Base-by-base conservation (phyloP, 92 coral and sea anemone species). In the Porites lobata region DNA sequence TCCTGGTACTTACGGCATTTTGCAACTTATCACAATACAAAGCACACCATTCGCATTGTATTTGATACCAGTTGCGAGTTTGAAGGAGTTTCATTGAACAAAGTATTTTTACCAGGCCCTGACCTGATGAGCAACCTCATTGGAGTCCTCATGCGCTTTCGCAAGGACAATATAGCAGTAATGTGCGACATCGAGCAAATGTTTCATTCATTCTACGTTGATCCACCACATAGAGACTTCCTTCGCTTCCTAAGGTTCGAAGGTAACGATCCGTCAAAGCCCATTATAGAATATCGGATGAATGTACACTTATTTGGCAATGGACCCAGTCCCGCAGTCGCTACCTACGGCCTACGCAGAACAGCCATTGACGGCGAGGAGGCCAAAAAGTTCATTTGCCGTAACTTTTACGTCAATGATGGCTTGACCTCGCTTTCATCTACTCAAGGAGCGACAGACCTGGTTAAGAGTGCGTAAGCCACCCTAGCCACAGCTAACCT, bases 1-100 rank as follows among this genome's bases (percentile, higher is more conserved):
- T 77, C 67, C 50, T 24, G 26, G 26, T 24, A 24, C 26, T 24
- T 24, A 24, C 0, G 0, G 26, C 26, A 24, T 24, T 24, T 91
- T 65, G 92, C 82, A 12, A 87, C 85, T 58, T 91, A 91, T 68
- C 94, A 91, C 59, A 87, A 87, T 47, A 91, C 74, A 69, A 91
- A 91, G 79, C 92, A 59, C 47, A 82, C 91, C 19, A 76, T 93
- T 57, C 26, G 26, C 26, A 1, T 24, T 1, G 26, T 24, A 24
- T 24, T 24, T 24, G 26, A 24, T 24, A 0, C 26, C 26, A 24
- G 0, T 24, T 24, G 26, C 26, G 26, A 24, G 26, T 24, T 24
- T 24, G 26, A 24, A 24, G 26, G 26, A 24, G 26, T 24, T 24
- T 24, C 26, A 24, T 24, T 24, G 26, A 24, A 24, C 26, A 24